Percentiles rank a stretch among this genome's conserved stretches.
These are phyloP conservation scores for Sphyrna mokarran DNA, from an alignment of 2,113 vertebrate species.

Conservation along the genomic window DNA sequence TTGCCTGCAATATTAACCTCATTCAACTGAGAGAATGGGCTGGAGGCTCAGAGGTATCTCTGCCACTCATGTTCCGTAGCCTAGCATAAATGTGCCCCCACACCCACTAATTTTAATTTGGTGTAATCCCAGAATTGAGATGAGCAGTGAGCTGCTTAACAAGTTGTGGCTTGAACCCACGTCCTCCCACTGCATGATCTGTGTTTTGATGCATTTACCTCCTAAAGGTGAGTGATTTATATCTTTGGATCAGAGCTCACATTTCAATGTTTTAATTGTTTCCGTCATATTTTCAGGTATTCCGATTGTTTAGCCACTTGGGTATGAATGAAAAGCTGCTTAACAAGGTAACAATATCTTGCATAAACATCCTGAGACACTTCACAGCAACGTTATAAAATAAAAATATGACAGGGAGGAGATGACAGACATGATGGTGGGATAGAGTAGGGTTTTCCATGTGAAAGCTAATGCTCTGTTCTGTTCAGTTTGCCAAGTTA, in stretches of 20 bases:
- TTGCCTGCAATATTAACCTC: neutral
- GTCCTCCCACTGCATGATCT: neutral
- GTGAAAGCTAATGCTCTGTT: neutral
- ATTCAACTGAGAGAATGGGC: neutral
- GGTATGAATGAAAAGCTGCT: neutral
- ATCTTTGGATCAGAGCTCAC: neutral
- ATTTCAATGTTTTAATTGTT: neutral
- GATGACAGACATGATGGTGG: neutral
- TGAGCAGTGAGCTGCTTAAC: neutral
- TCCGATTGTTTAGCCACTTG: neutral
- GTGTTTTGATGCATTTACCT: neutral
- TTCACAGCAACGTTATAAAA: neutral
- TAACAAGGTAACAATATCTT: neutral
- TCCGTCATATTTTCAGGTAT: conserved; percentile 5
- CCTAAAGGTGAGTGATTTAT: neutral
- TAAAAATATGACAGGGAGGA: neutral
- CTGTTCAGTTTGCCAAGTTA: neutral
- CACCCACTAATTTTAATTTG: neutral
- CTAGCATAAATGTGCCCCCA: neutral
- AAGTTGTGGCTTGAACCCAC: neutral
- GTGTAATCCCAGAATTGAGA: neutral
- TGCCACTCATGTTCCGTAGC: neutral
- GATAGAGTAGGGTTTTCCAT: neutral
- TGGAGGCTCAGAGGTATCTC: neutral
- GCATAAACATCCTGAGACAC: neutral